Base-by-base conservation (phyloP, 2,113 vertebrate genomes). In the Lonchura striata region DNA sequence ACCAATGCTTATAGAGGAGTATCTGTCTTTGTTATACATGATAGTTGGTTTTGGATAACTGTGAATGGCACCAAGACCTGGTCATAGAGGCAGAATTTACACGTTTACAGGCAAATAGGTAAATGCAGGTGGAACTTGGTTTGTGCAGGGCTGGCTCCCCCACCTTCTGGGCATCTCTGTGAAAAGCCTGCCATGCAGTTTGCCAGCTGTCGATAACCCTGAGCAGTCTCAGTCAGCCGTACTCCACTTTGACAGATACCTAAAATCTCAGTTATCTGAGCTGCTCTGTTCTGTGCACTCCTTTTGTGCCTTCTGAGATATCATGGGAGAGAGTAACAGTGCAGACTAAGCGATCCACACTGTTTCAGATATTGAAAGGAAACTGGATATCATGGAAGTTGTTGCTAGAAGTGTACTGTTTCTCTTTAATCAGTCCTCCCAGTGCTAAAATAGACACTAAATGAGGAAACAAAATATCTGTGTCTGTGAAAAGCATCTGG, bases 231-330 rank as follows among this genome's bases (percentile, higher is more conserved):
- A 61, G 59, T 50, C 76, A 93, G 39, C 54, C 0, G 0, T 52
- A 47, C 52, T 74, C 63, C 59, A 35, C 92, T 88, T 83, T 46
- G 42, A 57, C 59, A 86, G 47, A 25, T 66, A 66, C 54, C 76
- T 90, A 24, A 86, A 94, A 96, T 93, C 82, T 86, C 82, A 64
- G 75, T 93, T 86, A 77, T 59, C 56, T 90, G 95, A 96, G 50
- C 92, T 70, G 28, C 57, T 88, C 75, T 93, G 54, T 86, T 90
- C 66, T 88, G 7, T 63, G 28, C 19, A 2, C 50, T 95, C 53
- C 68, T 77, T 93, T 72, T 96, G 75, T 92, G 69, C 82, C 77
- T 83, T 91, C 56, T 86, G 75, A 90, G 92, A 90, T 88, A 50
- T 42, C 71, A 66, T 7, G 21, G 53, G 53, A 74, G 86, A 72